Conservation (phyloP, 2,888 invertebrate genomes). For the Polia nebulosa region DNA sequence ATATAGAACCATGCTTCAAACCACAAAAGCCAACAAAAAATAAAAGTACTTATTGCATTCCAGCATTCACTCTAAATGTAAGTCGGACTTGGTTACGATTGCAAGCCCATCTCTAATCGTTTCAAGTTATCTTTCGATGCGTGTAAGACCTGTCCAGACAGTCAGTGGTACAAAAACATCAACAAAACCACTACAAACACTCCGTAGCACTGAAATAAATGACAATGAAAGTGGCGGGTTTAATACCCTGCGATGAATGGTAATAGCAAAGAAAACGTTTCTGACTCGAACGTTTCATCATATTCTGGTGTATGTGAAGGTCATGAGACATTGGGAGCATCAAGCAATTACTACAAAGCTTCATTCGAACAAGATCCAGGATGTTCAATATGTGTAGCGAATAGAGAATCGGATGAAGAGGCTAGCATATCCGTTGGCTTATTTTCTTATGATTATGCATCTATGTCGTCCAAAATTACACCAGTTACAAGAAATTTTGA, state of each 20-base stretch:
- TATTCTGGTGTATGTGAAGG: background rate
- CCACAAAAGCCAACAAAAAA: background rate
- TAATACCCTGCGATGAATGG: background rate
- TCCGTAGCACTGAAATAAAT: background rate
- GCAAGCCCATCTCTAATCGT: background rate
- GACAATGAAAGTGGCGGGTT: background rate
- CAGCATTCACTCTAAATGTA: background rate
- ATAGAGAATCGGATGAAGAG: background rate
- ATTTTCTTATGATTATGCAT: background rate
- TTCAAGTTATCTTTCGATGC: background rate
- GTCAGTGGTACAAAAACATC: background rate
- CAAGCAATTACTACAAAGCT: background rate
- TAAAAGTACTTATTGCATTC: conserved; percentile 12
- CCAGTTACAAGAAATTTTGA: background rate
- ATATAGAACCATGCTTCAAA: background rate
- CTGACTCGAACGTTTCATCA: background rate
- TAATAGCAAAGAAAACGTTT: background rate
- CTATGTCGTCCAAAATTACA: too few species aligned
- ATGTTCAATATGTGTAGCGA: background rate
- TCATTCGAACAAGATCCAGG: background rate
- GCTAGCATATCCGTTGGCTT: background rate
- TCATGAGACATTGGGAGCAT: conserved; percentile 4
- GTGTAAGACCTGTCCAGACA: background rate
- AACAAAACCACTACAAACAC: background rate
- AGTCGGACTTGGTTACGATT: background rate